Conservation (phyloP, 2,888 invertebrate species). For the Tipula lateralis region DNA sequence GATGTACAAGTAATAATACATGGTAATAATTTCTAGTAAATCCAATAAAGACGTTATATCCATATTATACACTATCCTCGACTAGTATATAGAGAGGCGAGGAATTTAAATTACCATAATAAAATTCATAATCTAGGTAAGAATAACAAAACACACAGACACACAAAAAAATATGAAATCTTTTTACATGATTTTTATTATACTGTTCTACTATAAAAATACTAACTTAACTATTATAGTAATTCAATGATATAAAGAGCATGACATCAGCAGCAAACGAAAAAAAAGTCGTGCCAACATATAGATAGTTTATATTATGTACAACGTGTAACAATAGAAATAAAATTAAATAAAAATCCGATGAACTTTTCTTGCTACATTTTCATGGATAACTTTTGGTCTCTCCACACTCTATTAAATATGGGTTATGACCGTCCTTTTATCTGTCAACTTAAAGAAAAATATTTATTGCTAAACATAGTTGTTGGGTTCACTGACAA, state of each 20-base stretch:
- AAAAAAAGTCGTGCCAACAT: background rate
- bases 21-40: background rate
- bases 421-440: slow-evolving; percentile 19
- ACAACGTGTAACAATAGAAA: slow-evolving; percentile 11
- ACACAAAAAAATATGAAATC: background rate
- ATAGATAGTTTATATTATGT: background rate
- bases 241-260: slow-evolving; percentile 11
- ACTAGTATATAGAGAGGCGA: background rate
- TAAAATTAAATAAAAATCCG: background rate
- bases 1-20: background rate
- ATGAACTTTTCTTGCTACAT: background rate
- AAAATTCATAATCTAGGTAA: slow-evolving; percentile 19
- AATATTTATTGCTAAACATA: background rate
- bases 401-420: background rate
- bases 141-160: background rate
- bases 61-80: too few species aligned
- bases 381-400: background rate
- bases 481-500: background rate
- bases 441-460: slow-evolving; percentile 24
- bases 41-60: slow-evolving; percentile 12
- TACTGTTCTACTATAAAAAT: background rate
- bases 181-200: background rate
- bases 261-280: background rate
- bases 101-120: slow-evolving; percentile 11
- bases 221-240: slow-evolving; percentile 5